phyloP scores from a whole-genome alignment of 2,113 vertebrate genomes.

The Lepus europaeus region DNA sequence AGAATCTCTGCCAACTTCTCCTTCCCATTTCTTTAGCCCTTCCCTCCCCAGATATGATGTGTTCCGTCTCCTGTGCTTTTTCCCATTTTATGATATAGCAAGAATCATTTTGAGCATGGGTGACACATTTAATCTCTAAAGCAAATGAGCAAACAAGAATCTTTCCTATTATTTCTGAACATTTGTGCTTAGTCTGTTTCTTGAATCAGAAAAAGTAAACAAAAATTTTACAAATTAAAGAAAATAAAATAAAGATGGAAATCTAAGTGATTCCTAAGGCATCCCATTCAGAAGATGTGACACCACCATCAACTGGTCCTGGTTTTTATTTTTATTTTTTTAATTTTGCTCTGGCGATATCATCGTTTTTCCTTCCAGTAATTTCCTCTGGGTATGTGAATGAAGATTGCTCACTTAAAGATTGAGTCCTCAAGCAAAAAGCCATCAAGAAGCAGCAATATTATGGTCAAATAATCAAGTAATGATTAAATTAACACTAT shows the following conservation, averaged over 20 bases:
- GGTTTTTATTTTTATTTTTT: not conserved
- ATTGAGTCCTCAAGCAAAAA: not conserved
- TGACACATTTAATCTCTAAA: not conserved
- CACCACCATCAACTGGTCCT: not conserved
- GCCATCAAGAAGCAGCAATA: not conserved
- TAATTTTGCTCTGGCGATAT: not conserved
- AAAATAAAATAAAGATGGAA: not conserved
- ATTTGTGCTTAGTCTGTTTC: constrained; percentile 32
- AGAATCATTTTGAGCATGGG: not conserved
- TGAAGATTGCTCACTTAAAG: not conserved
- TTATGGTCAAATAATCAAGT: constrained; percentile 9
- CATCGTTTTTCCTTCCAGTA: not conserved
- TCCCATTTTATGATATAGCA: not conserved
- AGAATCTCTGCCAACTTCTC: not conserved
- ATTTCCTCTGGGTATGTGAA: constrained; percentile 15
- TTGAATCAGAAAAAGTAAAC: constrained; percentile 42
- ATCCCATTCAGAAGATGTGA: not conserved
- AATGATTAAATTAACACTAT: constrained; percentile 9
- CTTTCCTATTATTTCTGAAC: constrained; percentile 31
- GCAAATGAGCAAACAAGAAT: not conserved
- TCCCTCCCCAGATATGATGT: not conserved
- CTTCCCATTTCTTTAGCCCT: not conserved
- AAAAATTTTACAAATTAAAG: constrained; percentile 5
- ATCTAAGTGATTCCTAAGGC: not conserved
- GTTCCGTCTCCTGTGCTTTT: not conserved